Percentiles rank a stretch among this genome's conserved stretches.
phyloP scores from a whole-genome alignment of 2,797 vertebrate genomes.

The Coreius guichenoti region DNA sequence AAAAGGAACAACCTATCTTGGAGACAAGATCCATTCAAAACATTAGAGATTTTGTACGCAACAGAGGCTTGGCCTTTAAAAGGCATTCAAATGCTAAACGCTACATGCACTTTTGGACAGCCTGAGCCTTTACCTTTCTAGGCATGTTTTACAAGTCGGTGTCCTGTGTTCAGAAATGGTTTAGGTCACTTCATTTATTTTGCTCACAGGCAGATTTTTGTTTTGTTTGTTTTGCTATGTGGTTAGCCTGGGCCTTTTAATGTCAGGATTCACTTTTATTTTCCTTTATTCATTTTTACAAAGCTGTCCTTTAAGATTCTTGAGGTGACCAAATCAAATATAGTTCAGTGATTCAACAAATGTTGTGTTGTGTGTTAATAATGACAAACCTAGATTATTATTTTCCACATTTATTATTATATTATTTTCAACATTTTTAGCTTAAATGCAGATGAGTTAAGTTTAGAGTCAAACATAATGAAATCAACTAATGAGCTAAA shows the following conservation, averaged over 20 bases:
- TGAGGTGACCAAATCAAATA: slow-evolving; percentile 21
- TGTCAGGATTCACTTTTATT: too few species aligned
- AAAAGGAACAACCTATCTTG: slow-evolving; percentile 49
- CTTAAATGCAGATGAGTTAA: slow-evolving; percentile 13
- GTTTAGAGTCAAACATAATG: neutral
- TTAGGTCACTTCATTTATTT: slow-evolving; percentile 11
- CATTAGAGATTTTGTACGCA: slow-evolving; percentile 46
- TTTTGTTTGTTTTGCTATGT: slow-evolving; percentile 11
- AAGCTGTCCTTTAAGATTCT: slow-evolving; percentile 15
- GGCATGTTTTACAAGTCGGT: neutral
- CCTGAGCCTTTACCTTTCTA: slow-evolving; percentile 14
- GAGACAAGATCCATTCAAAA: slow-evolving; percentile 44
- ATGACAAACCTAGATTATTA: neutral
- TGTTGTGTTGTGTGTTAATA: slow-evolving; percentile 28
- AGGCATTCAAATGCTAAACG: slow-evolving; percentile 17
- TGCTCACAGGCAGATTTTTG: neutral
- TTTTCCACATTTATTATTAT: too few species aligned
- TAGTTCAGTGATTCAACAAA: slow-evolving; percentile 19
- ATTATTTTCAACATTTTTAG: neutral
- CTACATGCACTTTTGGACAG: slow-evolving; percentile 12
- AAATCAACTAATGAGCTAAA: slow-evolving; percentile 5
- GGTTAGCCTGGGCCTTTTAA: slow-evolving; percentile 9
- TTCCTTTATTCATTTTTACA: slow-evolving; percentile 19
- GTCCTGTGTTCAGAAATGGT: slow-evolving; percentile 3
- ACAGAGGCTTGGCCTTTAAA: slow-evolving; percentile 43